Evolutionary conservation across 2,113 vertebrate species (phyloP).

Genomic region (Callopanchax toddi): DNA sequence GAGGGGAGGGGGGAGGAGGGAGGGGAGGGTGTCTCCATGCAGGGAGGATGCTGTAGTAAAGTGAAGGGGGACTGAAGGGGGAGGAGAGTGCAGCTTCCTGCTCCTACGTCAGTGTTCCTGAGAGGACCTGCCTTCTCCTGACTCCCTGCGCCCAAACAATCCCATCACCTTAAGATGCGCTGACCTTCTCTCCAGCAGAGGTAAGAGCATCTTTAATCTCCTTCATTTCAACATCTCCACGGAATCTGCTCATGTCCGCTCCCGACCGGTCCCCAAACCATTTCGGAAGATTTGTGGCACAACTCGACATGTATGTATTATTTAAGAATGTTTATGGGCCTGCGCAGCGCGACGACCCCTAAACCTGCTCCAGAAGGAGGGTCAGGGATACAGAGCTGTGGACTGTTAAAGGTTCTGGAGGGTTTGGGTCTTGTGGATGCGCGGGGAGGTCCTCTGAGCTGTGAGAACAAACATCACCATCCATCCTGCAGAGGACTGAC

Average conservation of each 20-base stretch:
- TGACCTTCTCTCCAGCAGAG: constrained; percentile 6
- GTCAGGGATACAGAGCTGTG: too few relatives aligned
- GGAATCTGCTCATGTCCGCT: not conserved
- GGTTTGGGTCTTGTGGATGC: too few relatives aligned
- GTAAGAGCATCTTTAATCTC: constrained; percentile 23
- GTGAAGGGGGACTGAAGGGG: constrained; percentile 22
- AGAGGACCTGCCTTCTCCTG: constrained; percentile 42
- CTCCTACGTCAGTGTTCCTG: constrained; percentile 61
- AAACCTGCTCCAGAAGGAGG: not conserved
- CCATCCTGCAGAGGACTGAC: constrained; percentile 10
- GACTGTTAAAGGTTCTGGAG: too few relatives aligned
- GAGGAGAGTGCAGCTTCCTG: constrained; percentile 36
- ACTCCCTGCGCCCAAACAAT: constrained; percentile 48
- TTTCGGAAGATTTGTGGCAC: not conserved
- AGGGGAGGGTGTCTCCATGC: constrained; percentile 46
- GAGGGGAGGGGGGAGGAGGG: constrained; percentile 26
- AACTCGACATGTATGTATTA: not conserved
- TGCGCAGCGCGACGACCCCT: constrained; percentile 28
- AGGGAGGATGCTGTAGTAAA: constrained; percentile 63
- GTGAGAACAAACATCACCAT: constrained; percentile 13
- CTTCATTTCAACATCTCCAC: not conserved
- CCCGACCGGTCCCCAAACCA: not conserved
- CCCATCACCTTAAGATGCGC: constrained; percentile 28
- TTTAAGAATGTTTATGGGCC: not conserved
- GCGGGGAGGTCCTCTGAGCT: constrained; percentile 29